Percentiles rank a stretch among this genome's conserved stretches.
Evolutionary conservation across 2,797 vertebrate genomes (phyloP).

Genomic region (Microhierax caerulescens): DNA sequence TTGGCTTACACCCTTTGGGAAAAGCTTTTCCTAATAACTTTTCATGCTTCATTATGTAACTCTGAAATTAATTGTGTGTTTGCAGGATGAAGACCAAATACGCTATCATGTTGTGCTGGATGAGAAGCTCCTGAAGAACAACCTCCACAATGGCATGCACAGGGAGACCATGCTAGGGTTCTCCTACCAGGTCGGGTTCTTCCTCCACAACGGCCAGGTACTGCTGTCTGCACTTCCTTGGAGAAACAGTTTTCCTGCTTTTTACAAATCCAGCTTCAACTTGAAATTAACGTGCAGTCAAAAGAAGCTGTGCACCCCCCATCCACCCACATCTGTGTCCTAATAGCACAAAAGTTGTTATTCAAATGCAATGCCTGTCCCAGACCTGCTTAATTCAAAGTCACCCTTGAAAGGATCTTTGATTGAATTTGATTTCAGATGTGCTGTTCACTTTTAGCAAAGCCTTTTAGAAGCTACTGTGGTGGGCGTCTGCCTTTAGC

Average conservation of each 20-base stretch:
- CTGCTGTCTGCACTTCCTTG: neutral
- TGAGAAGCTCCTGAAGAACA: slow-evolving; percentile 81
- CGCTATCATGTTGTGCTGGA: slow-evolving; percentile 84
- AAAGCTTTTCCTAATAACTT: neutral
- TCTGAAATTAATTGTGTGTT: neutral
- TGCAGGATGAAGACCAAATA: slow-evolving; percentile 82
- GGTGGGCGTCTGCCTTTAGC: neutral
- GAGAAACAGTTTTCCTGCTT: neutral
- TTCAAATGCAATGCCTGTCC: neutral
- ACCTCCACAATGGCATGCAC: slow-evolving; percentile 85
- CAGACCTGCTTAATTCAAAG: neutral
- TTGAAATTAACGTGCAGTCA: neutral
- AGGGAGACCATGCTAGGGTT: slow-evolving; percentile 87
- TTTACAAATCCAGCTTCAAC: neutral
- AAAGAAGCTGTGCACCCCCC: neutral
- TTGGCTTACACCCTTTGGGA: neutral
- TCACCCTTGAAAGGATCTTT: neutral
- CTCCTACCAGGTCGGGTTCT: slow-evolving; percentile 85
- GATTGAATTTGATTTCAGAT: neutral
- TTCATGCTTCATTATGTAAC: neutral
- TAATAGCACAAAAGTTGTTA: neutral
- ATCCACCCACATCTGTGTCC: neutral
- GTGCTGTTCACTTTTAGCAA: neutral
- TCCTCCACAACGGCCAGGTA: slow-evolving; percentile 81
- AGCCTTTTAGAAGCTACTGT: neutral